Evolutionary conservation across 2,113 vertebrate genomes (phyloP).

Genomic region (Pituophis catenifer): DNA sequence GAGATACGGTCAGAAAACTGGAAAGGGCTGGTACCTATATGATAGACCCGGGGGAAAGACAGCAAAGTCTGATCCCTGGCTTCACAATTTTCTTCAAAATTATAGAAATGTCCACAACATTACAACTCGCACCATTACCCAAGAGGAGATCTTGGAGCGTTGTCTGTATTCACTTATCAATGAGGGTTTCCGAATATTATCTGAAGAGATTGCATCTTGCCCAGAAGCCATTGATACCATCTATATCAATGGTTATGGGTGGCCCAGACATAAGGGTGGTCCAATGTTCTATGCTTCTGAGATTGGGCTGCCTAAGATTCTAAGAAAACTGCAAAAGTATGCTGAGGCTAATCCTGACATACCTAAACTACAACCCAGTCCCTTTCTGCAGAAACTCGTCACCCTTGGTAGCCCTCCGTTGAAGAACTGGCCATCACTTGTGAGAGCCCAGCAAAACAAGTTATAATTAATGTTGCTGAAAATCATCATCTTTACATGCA

Average conservation of each 20-base stretch:
- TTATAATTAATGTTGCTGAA: constrained; percentile 68
- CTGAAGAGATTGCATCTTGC: constrained; percentile 78
- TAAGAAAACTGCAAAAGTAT: constrained; percentile 81
- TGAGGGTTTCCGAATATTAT: constrained; percentile 86
- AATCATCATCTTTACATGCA: not conserved
- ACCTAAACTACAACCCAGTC: constrained; percentile 76
- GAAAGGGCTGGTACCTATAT: constrained; percentile 87
- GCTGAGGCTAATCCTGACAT: constrained; percentile 77
- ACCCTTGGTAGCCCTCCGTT: constrained; percentile 81
- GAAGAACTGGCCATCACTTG: constrained; percentile 76
- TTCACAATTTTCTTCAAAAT: constrained; percentile 74
- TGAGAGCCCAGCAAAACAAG: constrained; percentile 65
- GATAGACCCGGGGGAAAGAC: constrained; percentile 73
- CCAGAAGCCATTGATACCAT: constrained; percentile 89
- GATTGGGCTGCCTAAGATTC: constrained; percentile 76
- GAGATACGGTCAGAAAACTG: constrained; percentile 86
- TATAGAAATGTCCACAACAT: constrained; percentile 78
- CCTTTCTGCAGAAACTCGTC: constrained; percentile 80
- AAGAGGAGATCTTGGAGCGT: constrained; percentile 85
- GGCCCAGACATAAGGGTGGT: constrained; percentile 85
- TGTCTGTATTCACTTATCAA: constrained; percentile 85
- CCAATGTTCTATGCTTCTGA: constrained; percentile 89
- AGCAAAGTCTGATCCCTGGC: constrained; percentile 79
- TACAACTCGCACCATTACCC: constrained; percentile 64
- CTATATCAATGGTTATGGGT: constrained; percentile 86